Evolutionary conservation across 2,888 invertebrate species (phyloP), one percentile per base, ranked within the genome.

Genomic region (Germaria angustata): DNA sequence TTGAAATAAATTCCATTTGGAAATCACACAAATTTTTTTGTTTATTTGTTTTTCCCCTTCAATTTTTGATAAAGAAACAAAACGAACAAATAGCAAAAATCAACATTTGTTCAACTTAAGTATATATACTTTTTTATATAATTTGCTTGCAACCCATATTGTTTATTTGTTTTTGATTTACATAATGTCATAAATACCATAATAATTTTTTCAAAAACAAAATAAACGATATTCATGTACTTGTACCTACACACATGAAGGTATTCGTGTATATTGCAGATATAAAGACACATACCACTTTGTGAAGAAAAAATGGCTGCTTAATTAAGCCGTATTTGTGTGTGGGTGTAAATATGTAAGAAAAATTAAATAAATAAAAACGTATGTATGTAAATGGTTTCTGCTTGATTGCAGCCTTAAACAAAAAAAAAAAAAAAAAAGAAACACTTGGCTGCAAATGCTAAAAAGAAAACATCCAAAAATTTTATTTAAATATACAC

Each of bases 281-380:
- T 24, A 9, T n/a, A n/a, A n/a, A 39, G 4, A 39, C 3, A 39
- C 39, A 53, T 24, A 22, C 11, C 24, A 20, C 13, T 49, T 9
- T 20, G 39, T 13, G 59, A 7, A 46, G 17, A 17, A 0, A 55
- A 63, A 55, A 32, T 61, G 6, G 59, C 65, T 71, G 32, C 41
- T 59, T 72, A 68, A 81, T 76, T 72, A 49, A 59, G 2, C 28
- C 22, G 15, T 22, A 57, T 49, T 34, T 32, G 7, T n/a, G 72
- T 34, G 81, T 78, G 41, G 81, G 81, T 68, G 78, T 55, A 39
- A 8, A 36, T 20, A 20, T 57, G 13, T 57, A 36, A 32, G 49
- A 9, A 7, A 46, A 17, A 20, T 6, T 4, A 34, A 41, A 55
- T 9, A 36, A 9, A 61, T 13, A 41, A 41, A 61, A n/a, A n/a